These are phyloP conservation scores for Unio pictorum DNA, from an alignment of 2,888 invertebrate genomes.

Conservation along the genomic window DNA sequence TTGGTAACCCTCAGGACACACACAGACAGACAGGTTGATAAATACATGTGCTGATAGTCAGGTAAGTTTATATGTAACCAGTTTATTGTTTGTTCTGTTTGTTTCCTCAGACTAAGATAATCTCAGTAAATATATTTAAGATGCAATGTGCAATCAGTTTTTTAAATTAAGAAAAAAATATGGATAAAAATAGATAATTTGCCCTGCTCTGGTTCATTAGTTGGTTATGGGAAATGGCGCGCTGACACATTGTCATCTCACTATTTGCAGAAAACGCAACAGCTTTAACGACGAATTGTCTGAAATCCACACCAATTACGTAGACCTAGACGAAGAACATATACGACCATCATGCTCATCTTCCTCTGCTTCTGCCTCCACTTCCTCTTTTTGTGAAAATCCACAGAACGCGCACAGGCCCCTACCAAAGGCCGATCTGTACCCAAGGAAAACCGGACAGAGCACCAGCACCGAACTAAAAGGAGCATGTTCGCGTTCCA, in stretches of 20 bases:
- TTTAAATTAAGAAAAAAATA: background rate
- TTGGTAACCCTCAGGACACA: too few species aligned
- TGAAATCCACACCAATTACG: constrained; percentile 20
- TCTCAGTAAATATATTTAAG: background rate
- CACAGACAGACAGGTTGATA: too few species aligned
- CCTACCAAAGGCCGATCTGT: constrained; percentile 9
- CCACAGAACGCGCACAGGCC: constrained; percentile 4
- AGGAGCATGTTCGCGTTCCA: background rate
- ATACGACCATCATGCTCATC: constrained; percentile 1
- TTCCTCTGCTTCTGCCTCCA: too few species aligned
- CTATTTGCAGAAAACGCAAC: constrained; percentile 1
- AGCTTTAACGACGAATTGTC: background rate
- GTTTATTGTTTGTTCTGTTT: background rate
- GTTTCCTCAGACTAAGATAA: background rate
- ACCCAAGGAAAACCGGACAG: constrained; percentile 11
- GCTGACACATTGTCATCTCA: background rate
- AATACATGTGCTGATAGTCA: too few species aligned
- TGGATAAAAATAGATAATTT: background rate
- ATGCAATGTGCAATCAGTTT: background rate
- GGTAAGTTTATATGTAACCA: too few species aligned
- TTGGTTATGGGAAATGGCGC: too few species aligned
- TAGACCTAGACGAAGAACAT: constrained; percentile 28
- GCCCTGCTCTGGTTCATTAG: constrained; percentile 9
- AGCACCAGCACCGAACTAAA: constrained; percentile 3
- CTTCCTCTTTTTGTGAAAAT: too few species aligned